Evolutionary conservation across 1,140 invertebrate species (phyloP).

Genomic region (Penaeus vannamei): DNA sequence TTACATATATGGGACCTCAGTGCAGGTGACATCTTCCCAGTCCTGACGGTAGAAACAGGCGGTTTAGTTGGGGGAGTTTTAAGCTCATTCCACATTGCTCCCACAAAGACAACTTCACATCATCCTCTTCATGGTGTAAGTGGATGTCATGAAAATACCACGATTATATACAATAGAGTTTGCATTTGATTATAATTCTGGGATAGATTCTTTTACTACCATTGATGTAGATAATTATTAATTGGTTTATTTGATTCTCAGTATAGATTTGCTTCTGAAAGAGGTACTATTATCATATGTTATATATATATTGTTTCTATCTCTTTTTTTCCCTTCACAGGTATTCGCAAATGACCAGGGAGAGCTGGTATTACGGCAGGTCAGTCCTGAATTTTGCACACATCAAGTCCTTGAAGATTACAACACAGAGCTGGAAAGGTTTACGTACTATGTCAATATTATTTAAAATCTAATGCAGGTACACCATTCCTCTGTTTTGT

Average conservation of each 20-base stretch:
- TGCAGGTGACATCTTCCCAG: conserved; percentile 73
- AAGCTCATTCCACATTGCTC: conserved; percentile 54
- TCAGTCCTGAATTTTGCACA: conserved; percentile 59
- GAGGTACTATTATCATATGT: not conserved
- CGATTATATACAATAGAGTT: not conserved
- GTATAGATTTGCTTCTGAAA: not conserved
- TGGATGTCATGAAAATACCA: not conserved
- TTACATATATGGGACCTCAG: conserved; percentile 77
- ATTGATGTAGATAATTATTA: not conserved
- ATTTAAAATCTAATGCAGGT: conserved; percentile 7
- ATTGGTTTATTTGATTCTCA: not conserved
- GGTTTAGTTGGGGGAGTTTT: conserved; percentile 52
- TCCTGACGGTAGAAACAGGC: conserved; percentile 59
- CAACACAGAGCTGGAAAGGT: conserved; percentile 62
- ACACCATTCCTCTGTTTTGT: not conserved
- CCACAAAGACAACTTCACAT: conserved; percentile 45
- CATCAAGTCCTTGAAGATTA: conserved; percentile 57
- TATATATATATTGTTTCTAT: not conserved
- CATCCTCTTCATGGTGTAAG: conserved; percentile 61
- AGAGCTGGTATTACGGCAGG: conserved; percentile 48
- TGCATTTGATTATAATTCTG: not conserved
- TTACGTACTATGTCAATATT: conserved; percentile 63
- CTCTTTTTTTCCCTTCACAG: conserved; percentile 39
- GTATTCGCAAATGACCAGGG: conserved; percentile 61
- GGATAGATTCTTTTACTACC: not conserved